phyloP scores from a whole-genome alignment of 2,797 vertebrate species.

The Cetoscarus ocellatus region DNA sequence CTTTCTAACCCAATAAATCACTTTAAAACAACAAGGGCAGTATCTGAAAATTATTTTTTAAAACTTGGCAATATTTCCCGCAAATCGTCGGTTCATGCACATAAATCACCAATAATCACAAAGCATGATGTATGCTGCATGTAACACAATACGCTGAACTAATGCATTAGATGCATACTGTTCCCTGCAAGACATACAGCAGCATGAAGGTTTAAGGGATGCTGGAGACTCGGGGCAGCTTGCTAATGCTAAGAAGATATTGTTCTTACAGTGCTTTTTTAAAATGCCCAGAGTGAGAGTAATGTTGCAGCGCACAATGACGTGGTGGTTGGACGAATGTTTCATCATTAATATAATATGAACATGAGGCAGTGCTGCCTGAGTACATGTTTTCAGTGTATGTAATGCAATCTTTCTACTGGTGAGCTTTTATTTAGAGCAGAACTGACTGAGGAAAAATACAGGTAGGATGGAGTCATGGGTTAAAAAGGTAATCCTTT shows the following conservation, averaged over 20 bases:
- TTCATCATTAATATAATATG: conserved; percentile 57
- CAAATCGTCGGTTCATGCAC: conserved; percentile 41
- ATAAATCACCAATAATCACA: conserved; percentile 67
- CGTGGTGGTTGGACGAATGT: conserved; percentile 36
- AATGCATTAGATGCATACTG: conserved; percentile 71
- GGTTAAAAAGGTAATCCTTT: not conserved
- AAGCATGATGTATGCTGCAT: conserved; percentile 45
- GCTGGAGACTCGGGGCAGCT: conserved; percentile 30
- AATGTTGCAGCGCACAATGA: conserved; percentile 48
- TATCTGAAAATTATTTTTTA: not conserved
- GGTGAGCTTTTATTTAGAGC: conserved; percentile 19
- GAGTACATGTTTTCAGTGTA: conserved; percentile 41
- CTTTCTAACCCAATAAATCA: conserved; percentile 17
- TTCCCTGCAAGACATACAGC: conserved; percentile 56
- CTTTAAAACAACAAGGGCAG: not conserved
- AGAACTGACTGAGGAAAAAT: conserved; percentile 7
- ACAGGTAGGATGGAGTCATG: not conserved
- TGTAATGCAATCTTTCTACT: conserved; percentile 40
- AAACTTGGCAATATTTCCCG: conserved; percentile 20
- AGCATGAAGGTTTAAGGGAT: conserved; percentile 37
- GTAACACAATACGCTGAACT: conserved; percentile 80
- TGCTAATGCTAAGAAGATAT: conserved; percentile 33
- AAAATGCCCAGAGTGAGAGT: conserved; percentile 32
- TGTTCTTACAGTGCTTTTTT: conserved; percentile 24
- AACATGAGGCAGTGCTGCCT: conserved; percentile 36